A percentile compares a stretch with the other conserved stretches of the same genome.
Evolutionary conservation across 2,888 invertebrate species (phyloP).

Genomic region (Glyphotaelius pellucidus): DNA sequence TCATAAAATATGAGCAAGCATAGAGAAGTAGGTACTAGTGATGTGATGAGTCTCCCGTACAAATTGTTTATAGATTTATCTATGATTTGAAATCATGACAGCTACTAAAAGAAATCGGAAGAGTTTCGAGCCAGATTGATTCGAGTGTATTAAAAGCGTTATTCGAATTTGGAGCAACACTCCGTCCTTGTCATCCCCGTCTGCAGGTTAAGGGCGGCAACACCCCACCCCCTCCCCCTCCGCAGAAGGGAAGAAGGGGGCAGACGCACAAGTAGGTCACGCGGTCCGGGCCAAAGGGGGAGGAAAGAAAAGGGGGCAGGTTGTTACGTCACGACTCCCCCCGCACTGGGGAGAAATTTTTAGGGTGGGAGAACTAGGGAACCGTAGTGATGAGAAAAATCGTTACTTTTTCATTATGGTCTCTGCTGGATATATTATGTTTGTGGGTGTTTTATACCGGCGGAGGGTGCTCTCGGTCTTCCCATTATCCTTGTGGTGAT

Average conservation of each 20-base stretch:
- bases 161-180: background rate
- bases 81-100: background rate
- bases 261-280: slow-evolving; percentile 2
- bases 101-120: background rate
- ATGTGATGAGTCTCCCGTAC: background rate
- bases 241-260: background rate
- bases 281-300: slow-evolving; percentile 2
- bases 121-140: background rate
- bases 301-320: slow-evolving; percentile 23
- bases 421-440: slow-evolving; percentile 23
- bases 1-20: background rate
- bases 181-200: slow-evolving; percentile 34
- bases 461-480: background rate
- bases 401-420: slow-evolving; percentile 42
- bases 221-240: background rate
- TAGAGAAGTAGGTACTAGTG: background rate
- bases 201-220: slow-evolving; percentile 37
- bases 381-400: slow-evolving; percentile 41
- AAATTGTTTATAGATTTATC: background rate
- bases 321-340: slow-evolving; percentile 5
- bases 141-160: background rate
- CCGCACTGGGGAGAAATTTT: background rate
- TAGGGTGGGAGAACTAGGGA: background rate
- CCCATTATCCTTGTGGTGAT: background rate
- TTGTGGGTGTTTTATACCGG: slow-evolving; percentile 1